Evolutionary conservation across 2,797 vertebrate genomes (phyloP), one percentile per base, ranked within the genome.

Genomic region (Vespertilio murinus): DNA sequence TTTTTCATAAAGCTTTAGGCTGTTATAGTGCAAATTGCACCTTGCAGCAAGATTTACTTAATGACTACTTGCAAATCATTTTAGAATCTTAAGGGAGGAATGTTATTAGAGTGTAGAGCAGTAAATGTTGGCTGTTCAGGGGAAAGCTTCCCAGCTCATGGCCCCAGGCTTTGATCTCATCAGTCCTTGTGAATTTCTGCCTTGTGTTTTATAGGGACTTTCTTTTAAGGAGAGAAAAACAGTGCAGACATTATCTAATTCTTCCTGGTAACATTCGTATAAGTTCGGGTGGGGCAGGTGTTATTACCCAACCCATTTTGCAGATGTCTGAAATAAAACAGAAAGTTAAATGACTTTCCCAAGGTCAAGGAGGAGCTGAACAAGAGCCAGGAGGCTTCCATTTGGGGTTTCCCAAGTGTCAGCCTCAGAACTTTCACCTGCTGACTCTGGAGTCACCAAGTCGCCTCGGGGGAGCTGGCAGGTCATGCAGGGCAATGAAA

Each of bases 221-320:
- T 95, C 93, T 97, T 97, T 95, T 97, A 93, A 97, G 64, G 92
- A 78, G 88, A 92, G 94, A 77, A 95, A 96, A 94, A 74, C 85
- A 65, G 42, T 25, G 83, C 86, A 97, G 97, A 97, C 97, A 97
- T 97, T 97, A 97, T 95, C 96, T 97, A 97, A 97, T 97, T 95
- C 90, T 45, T 91, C 69, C 86, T 96, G 10, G 8, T 95, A 96
- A 95, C 56, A 89, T 94, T 92, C 33, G 74, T 74, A 52, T 40
- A 86, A 90, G 54, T 35, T 83, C 79, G 93, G 96, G 96, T 74
- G 92, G 86, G 79, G 88, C 80, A 74, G 45, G 38, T 81, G 22
- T 78, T 93, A 93, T 74, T 94, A 84, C 89, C 35, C 80, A 92
- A n/a, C 86, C 96, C 93, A 91, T 91, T 95, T 82, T 71, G 40